These are phyloP conservation scores for Spizaetus ornatus DNA, from an alignment of 2,113 vertebrate species.

Conservation along the genomic window DNA sequence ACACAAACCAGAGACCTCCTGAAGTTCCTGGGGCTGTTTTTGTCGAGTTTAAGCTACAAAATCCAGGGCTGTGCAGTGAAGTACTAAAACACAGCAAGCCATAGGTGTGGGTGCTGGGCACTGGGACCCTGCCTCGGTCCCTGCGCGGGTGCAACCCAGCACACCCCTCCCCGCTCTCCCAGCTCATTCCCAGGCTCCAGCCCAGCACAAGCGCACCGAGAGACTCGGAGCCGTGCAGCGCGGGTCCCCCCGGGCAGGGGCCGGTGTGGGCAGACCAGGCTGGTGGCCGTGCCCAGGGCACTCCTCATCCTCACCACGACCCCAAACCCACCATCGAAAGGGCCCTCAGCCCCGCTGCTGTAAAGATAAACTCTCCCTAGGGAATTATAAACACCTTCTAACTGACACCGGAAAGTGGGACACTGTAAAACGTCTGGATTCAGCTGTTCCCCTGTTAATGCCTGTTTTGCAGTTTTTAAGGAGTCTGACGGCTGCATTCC, in stretches of 20 bases:
- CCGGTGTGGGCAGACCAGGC: rapidly evolving
- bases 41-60: background rate
- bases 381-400: rapidly evolving
- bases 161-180: rapidly evolving
- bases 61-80: background rate
- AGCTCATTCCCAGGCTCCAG: background rate
- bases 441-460: rapidly evolving
- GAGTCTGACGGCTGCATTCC: rapidly evolving
- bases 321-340: rapidly evolving
- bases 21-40: rapidly evolving
- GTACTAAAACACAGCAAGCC: rapidly evolving
- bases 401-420: rapidly evolving
- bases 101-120: background rate
- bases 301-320: rapidly evolving
- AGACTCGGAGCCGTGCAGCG: rapidly evolving
- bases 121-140: background rate
- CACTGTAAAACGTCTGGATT: rapidly evolving
- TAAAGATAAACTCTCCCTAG: rapidly evolving
- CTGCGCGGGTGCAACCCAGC: rapidly evolving
- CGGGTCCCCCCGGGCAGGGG: background rate
- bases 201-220: too few relatives aligned
- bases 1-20: background rate
- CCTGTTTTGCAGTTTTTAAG: background rate
- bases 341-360: rapidly evolving
- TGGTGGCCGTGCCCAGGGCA: rapidly evolving